Base-by-base conservation (phyloP, 92 coral and sea anemone species). In the Heliopora coerulea region DNA sequence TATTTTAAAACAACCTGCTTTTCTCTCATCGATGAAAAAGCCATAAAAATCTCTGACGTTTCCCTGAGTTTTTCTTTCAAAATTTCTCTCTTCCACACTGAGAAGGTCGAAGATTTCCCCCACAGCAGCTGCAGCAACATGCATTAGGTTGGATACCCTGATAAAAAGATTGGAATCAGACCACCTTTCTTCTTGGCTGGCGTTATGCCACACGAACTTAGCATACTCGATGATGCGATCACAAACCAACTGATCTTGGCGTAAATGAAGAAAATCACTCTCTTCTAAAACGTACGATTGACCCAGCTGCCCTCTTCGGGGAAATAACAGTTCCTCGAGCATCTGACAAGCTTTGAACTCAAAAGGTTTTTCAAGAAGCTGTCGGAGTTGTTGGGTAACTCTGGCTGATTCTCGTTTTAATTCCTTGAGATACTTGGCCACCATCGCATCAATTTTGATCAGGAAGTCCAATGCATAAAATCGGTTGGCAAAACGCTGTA, bases 121-220 rank as follows among this genome's bases (percentile, higher is more conserved):
- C 9, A 54, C 31, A 49, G 63, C 29, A 48, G 78, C 68, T 14
- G 68, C 87, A 40, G 83, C 78, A 14, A 91, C 59, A 21, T 89
- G 89, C 72, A 86, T 68, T 31, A 63, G 49, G 61, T 61, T 83
- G 21, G 97, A 91, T 21, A 86, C 85, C 25, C 79, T 77, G 20
- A 91, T 79, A 31, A 89, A 86, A 31, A 68, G 68, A 68, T 91
- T 86, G 0, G 88, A 78, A 58, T 75, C 73, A 17, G 84, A 46
- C 32, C 84, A 68, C 58, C 86, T 85, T 20, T 37, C 50, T 29
- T 49, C 35, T 59, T 70, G 75, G 27, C 13, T 42, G 33, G 80
- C 28, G 10, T 26, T 29, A 59, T 80, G 62, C 91, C 97, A 91
- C 57, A 66, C 62, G 27, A 25, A 42, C 35, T 26, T 69, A 12